phyloP scores from a whole-genome alignment of 2,797 vertebrate genomes.

The Distichodus sexfasciatus region DNA sequence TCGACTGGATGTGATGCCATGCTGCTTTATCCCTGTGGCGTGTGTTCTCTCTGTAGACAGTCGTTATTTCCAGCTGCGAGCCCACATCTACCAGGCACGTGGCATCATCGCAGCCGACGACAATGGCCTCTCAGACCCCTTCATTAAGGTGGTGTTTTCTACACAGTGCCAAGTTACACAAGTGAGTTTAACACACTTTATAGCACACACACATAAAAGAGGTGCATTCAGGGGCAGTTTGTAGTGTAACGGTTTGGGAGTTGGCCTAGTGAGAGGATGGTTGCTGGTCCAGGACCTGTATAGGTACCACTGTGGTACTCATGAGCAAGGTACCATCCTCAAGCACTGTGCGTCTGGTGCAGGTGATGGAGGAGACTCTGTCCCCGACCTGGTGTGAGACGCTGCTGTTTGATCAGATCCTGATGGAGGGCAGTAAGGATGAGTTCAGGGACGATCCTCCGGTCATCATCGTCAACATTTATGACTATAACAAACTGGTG shows the following conservation, averaged over 20 bases:
- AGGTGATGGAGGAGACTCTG: conserved; percentile 84
- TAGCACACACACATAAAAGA: too few species aligned
- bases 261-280: too few species aligned
- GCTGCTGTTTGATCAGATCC: conserved; percentile 85
- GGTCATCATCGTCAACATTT: conserved; percentile 82
- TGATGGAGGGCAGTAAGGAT: conserved; percentile 85
- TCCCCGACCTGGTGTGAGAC: conserved; percentile 90
- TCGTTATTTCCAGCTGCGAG: conserved; percentile 91
- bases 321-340: too few species aligned
- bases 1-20: too few species aligned
- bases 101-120: conserved; percentile 87
- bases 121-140: conserved; percentile 90
- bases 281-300: too few species aligned
- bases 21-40: neutral
- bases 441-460: conserved; percentile 84
- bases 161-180: conserved; percentile 84
- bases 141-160: conserved; percentile 85
- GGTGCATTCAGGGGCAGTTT: too few species aligned
- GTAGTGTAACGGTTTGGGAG: too few species aligned
- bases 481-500: conserved; percentile 84
- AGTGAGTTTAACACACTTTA: conserved; percentile 66
- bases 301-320: too few species aligned
- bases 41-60: conserved; percentile 65
- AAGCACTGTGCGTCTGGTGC: conserved; percentile 32
- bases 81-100: conserved; percentile 90